A percentile compares a stretch with the other conserved stretches of the same genome.
These are phyloP conservation scores for Gallinago solitaria DNA, from an alignment of 2,797 vertebrate genomes.

Conservation along the genomic window DNA sequence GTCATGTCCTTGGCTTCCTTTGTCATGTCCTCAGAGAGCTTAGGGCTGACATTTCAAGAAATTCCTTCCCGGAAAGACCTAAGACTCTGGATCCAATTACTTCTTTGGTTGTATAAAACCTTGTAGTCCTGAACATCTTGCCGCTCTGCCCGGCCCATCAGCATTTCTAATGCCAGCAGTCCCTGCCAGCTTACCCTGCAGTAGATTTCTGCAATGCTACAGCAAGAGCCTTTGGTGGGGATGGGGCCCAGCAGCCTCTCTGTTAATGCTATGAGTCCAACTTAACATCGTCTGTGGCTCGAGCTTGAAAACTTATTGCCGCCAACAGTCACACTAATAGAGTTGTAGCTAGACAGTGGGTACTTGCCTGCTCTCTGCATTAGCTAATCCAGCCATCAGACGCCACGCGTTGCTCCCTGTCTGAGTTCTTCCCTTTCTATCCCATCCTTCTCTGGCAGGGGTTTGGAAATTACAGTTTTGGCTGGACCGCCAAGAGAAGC, in stretches of 20 bases:
- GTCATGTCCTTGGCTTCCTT: slow-evolving; percentile 65
- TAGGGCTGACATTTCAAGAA: slow-evolving; percentile 56
- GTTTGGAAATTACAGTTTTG: not conserved
- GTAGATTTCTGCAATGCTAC: not conserved
- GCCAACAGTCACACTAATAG: not conserved
- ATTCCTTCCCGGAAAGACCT: slow-evolving; percentile 47
- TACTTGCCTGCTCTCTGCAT: not conserved
- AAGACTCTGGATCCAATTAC: slow-evolving; percentile 61
- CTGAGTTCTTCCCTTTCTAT: not conserved
- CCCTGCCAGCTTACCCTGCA: not conserved
- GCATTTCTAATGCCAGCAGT: not conserved
- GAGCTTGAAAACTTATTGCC: not conserved
- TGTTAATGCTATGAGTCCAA: not conserved
- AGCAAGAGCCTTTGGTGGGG: not conserved
- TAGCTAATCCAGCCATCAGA: not conserved
- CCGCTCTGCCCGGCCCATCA: not conserved
- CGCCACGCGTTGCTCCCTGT: not conserved
- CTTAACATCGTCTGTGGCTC: not conserved
- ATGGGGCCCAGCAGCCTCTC: not conserved
- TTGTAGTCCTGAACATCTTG: not conserved
- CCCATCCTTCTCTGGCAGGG: not conserved
- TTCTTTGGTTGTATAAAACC: slow-evolving; percentile 17
- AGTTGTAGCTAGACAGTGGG: not conserved
- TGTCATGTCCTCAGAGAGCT: slow-evolving; percentile 54
- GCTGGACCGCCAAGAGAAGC: not conserved